A percentile compares a stretch with the other conserved stretches of the same genome.
Evolutionary conservation across 2,888 invertebrate species (phyloP).

Genomic region (Pardosa pseudoannulata): DNA sequence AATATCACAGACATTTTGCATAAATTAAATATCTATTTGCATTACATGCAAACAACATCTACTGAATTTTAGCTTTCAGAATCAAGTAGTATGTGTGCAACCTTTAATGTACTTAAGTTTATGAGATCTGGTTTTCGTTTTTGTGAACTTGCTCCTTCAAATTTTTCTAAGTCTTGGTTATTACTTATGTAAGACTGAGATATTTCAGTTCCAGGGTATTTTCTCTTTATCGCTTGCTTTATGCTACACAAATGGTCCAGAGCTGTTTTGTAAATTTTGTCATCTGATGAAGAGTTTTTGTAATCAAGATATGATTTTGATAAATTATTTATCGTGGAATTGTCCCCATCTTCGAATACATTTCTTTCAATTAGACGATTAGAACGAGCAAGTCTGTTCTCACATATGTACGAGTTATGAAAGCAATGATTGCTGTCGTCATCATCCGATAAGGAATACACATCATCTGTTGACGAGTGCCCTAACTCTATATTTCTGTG

Average conservation of each 20-base stretch:
- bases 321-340: neutral
- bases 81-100: neutral
- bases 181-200: slow-evolving; percentile 34
- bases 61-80: neutral
- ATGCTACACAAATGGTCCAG: slow-evolving; percentile 46
- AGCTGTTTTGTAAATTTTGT: slow-evolving; percentile 2
- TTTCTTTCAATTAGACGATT: neutral
- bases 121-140: slow-evolving; percentile 38
- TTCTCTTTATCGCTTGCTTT: slow-evolving; percentile 61
- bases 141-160: slow-evolving; percentile 32
- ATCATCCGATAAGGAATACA: slow-evolving; percentile 36
- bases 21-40: neutral
- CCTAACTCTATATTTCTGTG: slow-evolving; percentile 18
- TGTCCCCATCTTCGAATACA: neutral
- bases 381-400: neutral
- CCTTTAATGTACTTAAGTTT: slow-evolving; percentile 9
- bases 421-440: slow-evolving; percentile 29
- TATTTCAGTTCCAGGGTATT: slow-evolving; percentile 56
- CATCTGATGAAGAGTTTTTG: neutral
- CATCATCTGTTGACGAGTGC: slow-evolving; percentile 14
- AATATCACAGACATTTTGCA: slow-evolving; percentile 8
- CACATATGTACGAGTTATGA: neutral
- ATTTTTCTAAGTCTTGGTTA: neutral
- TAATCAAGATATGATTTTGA: neutral
- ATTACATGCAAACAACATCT: neutral